These are phyloP conservation scores for Drosophila baimaii DNA, from an alignment of 1,140 invertebrate species.

Conservation along the genomic window DNA sequence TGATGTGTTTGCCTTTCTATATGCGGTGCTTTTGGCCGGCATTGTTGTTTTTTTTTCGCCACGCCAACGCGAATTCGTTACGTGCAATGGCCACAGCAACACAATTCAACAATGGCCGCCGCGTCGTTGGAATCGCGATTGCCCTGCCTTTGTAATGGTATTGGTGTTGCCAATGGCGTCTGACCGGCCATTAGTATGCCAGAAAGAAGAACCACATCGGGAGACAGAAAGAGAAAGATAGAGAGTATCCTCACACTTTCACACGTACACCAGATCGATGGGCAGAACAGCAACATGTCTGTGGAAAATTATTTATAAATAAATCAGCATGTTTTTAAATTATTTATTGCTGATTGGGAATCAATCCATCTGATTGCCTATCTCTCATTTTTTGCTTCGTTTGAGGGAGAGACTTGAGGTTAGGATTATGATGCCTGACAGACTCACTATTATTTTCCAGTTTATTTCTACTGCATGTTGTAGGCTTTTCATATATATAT, in stretches of 20 bases:
- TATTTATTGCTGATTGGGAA: conserved; percentile 46
- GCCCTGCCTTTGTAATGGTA: conserved; percentile 38
- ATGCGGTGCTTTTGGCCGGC: conserved; percentile 7
- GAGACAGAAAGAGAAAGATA: too few relatives aligned
- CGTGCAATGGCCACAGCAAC: conserved; percentile 60
- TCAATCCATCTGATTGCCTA: conserved; percentile 37
- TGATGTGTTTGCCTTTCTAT: conserved; percentile 17
- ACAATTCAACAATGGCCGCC: conserved; percentile 53
- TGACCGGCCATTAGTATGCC: conserved; percentile 68
- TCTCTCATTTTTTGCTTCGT: background rate
- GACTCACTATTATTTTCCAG: background rate
- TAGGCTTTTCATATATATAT: background rate
- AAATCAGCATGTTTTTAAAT: conserved; percentile 34
- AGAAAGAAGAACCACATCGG: conserved; percentile 17
- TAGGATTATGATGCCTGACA: background rate
- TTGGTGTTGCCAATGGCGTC: conserved; percentile 70
- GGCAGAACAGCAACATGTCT: conserved; percentile 29
- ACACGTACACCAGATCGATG: conserved; percentile 18
- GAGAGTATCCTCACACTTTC: conserved; percentile 27
- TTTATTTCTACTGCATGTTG: background rate
- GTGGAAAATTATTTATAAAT: conserved; percentile 50
- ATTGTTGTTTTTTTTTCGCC: conserved; percentile 46
- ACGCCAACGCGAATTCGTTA: conserved; percentile 64
- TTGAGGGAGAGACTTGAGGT: background rate
- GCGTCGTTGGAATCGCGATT: conserved; percentile 15